Evolutionary conservation across 2,113 vertebrate species (phyloP), one percentile per base, ranked within the genome.

Genomic region (Phoxinus phoxinus): DNA sequence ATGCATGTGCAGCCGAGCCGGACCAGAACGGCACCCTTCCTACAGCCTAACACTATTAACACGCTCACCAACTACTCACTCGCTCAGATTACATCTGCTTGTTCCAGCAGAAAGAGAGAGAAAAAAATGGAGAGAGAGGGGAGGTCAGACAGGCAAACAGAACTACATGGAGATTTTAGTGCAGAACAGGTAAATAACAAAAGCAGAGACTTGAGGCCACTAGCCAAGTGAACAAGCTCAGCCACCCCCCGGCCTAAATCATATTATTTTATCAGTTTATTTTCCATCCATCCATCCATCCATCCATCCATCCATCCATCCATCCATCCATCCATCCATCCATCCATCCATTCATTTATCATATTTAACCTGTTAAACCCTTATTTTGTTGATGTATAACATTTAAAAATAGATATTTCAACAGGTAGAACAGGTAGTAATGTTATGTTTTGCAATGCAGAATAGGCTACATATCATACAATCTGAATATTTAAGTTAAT

Each of bases 1-100:
- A 84, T 65, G 87, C 72, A 83, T 85, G 67, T 69, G 86, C 81
- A 75, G 59, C 90, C 83, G 53, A 84, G 84, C 79, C 86, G 87
- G 86, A 71, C 85, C 85, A 90, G 88, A 90, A 81, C 77, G 75
- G 87, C 85, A 85, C 87, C 82, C 86, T 58, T 82, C 61, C 73
- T 82, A 61, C 87, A 87, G 89, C 89, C 86, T 87, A 90, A 90
- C 90, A 89, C 89, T 92, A 93, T 93, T 91, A 92, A 91, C 90
- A 89, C 88, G 78, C 83, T 86, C 87, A 89, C 86, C 87, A 89
- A 83, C 91, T 80, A 78, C 75, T 69, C 61, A 67, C 84, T 85
- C 84, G 71, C 75, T 37, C 32, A 85, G 84, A 85, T 85, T 85
- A 85, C 84, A 85, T 85, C 84, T 69, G 63, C 65, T 65, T 61